Evolutionary conservation across 2,797 vertebrate species (phyloP).

Genomic region (Dryobates pubescens): DNA sequence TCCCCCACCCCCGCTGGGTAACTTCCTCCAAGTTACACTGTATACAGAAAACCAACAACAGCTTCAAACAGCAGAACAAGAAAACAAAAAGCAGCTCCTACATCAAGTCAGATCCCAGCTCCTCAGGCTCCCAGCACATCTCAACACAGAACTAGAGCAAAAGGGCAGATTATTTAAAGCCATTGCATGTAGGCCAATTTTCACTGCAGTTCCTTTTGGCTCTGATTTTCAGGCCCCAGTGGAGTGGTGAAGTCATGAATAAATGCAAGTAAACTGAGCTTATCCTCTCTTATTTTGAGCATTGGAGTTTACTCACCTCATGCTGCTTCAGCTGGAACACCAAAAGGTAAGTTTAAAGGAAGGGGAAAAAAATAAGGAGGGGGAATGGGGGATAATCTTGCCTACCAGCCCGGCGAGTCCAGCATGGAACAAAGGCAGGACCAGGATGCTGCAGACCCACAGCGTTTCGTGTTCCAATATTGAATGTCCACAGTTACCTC

Average conservation of each 20-base stretch:
- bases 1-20: not conserved
- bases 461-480: not conserved
- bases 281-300: slow-evolving; percentile 71
- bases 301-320: slow-evolving; percentile 67
- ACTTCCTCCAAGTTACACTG: not conserved
- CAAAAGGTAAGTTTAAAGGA: slow-evolving; percentile 60
- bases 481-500: not conserved
- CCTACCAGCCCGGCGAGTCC: not conserved
- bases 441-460: not conserved
- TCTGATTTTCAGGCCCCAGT: slow-evolving; percentile 71
- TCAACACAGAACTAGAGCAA: slow-evolving; percentile 64
- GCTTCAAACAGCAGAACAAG: slow-evolving; percentile 26
- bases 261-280: slow-evolving; percentile 74
- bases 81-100: slow-evolving; percentile 37
- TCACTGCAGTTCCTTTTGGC: slow-evolving; percentile 69
- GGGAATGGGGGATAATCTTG: slow-evolving; percentile 5
- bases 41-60: not conserved
- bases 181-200: slow-evolving; percentile 70
- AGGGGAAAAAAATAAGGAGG: not conserved
- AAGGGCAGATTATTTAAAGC: slow-evolving; percentile 71
- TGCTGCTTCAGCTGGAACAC: slow-evolving; percentile 66
- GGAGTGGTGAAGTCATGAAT: slow-evolving; percentile 73
- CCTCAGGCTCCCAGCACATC: slow-evolving; percentile 58
- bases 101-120: slow-evolving; percentile 45
- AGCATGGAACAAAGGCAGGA: not conserved